Evolutionary conservation across 2,113 vertebrate genomes (phyloP).

Genomic region (Petroica traversi): DNA sequence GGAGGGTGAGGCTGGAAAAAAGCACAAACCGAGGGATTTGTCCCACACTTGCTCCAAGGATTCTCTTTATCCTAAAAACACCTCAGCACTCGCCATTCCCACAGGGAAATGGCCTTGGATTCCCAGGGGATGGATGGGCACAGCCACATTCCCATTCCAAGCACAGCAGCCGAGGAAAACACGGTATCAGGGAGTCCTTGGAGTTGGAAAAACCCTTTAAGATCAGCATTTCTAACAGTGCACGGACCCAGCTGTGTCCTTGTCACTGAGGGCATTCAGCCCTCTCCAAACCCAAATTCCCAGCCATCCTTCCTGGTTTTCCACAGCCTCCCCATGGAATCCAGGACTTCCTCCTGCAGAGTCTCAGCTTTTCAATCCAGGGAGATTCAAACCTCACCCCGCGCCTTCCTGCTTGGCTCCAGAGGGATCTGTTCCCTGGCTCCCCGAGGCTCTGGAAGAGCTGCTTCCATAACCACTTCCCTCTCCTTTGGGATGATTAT

Average conservation of each 20-base stretch:
- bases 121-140: not conserved
- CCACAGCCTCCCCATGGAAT: not conserved
- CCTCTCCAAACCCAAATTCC: not conserved
- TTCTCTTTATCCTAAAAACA: not conserved
- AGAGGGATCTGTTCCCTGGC: not conserved
- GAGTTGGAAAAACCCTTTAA: not conserved
- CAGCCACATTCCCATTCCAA: fast-evolving
- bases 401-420: not conserved
- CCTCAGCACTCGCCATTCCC: not conserved
- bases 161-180: not conserved
- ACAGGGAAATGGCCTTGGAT: not conserved
- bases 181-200: not conserved
- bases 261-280: not conserved
- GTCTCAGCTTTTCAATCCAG: not conserved
- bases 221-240: not conserved
- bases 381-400: not conserved
- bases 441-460: not conserved
- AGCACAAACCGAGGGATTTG: fast-evolving
- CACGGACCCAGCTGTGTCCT: not conserved
- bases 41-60: not conserved
- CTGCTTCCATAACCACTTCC: not conserved
- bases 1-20: not conserved
- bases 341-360: not conserved
- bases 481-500: not conserved
- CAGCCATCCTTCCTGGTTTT: not conserved